Conservation (phyloP, 2,888 invertebrate species). For the Linnaemya tessellans region DNA sequence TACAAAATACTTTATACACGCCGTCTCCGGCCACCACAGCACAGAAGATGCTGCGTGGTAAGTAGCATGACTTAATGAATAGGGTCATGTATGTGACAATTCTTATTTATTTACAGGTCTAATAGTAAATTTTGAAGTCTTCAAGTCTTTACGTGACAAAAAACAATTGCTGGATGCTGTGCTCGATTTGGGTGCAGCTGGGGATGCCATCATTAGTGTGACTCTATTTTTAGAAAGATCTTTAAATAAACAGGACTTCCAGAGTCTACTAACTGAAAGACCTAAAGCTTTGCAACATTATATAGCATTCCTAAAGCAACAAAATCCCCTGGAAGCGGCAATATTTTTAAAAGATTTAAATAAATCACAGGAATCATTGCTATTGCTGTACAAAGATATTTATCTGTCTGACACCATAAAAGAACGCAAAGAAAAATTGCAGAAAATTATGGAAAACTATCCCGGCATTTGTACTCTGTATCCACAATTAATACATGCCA, state of each 20-base stretch:
- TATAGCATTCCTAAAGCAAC: slow-evolving; percentile 88
- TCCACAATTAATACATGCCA: slow-evolving; percentile 78
- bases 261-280: slow-evolving; percentile 87
- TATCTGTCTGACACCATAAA: slow-evolving; percentile 77
- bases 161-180: slow-evolving; percentile 89
- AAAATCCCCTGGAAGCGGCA: slow-evolving; percentile 86
- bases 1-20: slow-evolving; percentile 79
- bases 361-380: slow-evolving; percentile 87
- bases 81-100: neutral
- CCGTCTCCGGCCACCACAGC: slow-evolving; percentile 79
- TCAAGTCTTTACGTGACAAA: slow-evolving; percentile 87
- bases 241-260: slow-evolving; percentile 88
- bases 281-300: slow-evolving; percentile 90
- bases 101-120: slow-evolving; percentile 80
- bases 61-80: neutral
- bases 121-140: slow-evolving; percentile 84
- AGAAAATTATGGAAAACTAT: slow-evolving; percentile 77
- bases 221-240: slow-evolving; percentile 90
- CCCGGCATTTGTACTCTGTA: slow-evolving; percentile 77
- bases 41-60: slow-evolving; percentile 84
- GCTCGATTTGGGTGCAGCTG: slow-evolving; percentile 89
- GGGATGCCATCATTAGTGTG: slow-evolving; percentile 88
- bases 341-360: slow-evolving; percentile 90
- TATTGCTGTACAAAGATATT: slow-evolving; percentile 83
- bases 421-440: slow-evolving; percentile 79